These are phyloP conservation scores for Lymantria monacha DNA, from an alignment of 2,888 invertebrate species.

Conservation along the genomic window DNA sequence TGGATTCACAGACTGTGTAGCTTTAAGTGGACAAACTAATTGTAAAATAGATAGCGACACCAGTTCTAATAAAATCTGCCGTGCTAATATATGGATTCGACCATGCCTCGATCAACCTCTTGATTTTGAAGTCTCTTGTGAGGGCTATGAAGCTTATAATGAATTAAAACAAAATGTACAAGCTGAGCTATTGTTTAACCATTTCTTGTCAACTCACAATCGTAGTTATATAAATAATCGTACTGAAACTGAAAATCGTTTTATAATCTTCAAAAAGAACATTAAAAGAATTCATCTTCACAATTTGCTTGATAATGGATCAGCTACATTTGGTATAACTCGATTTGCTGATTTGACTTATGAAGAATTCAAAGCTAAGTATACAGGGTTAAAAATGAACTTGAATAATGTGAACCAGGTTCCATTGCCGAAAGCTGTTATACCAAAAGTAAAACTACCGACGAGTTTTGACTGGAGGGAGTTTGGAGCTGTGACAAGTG, in stretches of 20 bases:
- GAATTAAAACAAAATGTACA: slow-evolving; percentile 59
- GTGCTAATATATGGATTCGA: slow-evolving; percentile 76
- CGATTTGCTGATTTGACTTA: slow-evolving; percentile 92
- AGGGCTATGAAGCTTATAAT: slow-evolving; percentile 52
- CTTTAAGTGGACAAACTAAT: slow-evolving; percentile 50
- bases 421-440: slow-evolving; percentile 84
- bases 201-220: slow-evolving; percentile 80
- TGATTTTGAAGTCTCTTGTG: slow-evolving; percentile 62
- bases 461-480: slow-evolving; percentile 93
- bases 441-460: slow-evolving; percentile 85
- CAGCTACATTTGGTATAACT: slow-evolving; percentile 92
- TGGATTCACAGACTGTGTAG: slow-evolving; percentile 63
- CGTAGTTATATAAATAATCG: slow-evolving; percentile 81
- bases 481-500: slow-evolving; percentile 90
- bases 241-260: slow-evolving; percentile 84
- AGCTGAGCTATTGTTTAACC: slow-evolving; percentile 73
- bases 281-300: slow-evolving; percentile 87
- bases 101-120: slow-evolving; percentile 66
- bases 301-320: slow-evolving; percentile 91
- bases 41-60: slow-evolving; percentile 51
- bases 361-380: slow-evolving; percentile 83
- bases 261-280: slow-evolving; percentile 89
- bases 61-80: slow-evolving; percentile 58
- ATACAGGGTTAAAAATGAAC: slow-evolving; percentile 82
- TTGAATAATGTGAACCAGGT: slow-evolving; percentile 69